Percentiles rank a stretch among this genome's conserved stretches.
Evolutionary conservation across 2,888 invertebrate species (phyloP).

Genomic region (Oscheius sp.): DNA sequence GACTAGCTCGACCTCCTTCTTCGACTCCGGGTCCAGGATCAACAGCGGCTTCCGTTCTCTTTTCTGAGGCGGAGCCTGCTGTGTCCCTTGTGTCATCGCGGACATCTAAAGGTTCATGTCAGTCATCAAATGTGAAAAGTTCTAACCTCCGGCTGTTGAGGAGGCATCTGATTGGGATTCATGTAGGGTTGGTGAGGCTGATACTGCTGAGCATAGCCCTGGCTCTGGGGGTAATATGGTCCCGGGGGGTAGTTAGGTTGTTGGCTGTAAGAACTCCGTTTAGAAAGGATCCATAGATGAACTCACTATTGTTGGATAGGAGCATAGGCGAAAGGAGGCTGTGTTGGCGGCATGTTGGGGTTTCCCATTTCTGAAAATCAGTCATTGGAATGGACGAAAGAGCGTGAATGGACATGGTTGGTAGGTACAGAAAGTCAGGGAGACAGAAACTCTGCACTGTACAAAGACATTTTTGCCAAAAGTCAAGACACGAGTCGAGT

Average conservation of each 20-base stretch:
- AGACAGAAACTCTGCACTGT: too few species aligned
- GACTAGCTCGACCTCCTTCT: not conserved
- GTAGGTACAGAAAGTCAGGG: too few species aligned
- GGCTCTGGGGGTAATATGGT: not conserved
- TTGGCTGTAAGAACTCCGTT: not conserved
- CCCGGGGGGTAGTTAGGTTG: not conserved
- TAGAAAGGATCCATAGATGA: not conserved
- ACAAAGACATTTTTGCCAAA: too few species aligned
- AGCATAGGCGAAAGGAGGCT: not conserved
- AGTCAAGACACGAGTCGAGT: too few species aligned
- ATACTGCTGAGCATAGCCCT: too few species aligned
- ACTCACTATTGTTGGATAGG: not conserved
- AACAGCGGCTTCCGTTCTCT: slow-evolving; percentile 36
- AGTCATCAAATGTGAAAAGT: too few species aligned
- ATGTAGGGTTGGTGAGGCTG: not conserved
- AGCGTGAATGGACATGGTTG: too few species aligned
- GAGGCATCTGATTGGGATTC: slow-evolving; percentile 14
- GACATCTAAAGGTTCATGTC: too few species aligned
- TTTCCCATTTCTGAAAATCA: slow-evolving; percentile 4
- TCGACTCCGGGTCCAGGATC: slow-evolving; percentile 46
- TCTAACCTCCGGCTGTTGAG: slow-evolving; percentile 11
- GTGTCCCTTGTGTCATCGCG: not conserved
- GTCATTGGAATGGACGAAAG: too few species aligned
- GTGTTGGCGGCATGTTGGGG: not conserved
- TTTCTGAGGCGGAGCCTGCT: not conserved